Evolutionary conservation across 2,888 invertebrate species (phyloP).

Genomic region (Sphaerophoria rueppellii): DNA sequence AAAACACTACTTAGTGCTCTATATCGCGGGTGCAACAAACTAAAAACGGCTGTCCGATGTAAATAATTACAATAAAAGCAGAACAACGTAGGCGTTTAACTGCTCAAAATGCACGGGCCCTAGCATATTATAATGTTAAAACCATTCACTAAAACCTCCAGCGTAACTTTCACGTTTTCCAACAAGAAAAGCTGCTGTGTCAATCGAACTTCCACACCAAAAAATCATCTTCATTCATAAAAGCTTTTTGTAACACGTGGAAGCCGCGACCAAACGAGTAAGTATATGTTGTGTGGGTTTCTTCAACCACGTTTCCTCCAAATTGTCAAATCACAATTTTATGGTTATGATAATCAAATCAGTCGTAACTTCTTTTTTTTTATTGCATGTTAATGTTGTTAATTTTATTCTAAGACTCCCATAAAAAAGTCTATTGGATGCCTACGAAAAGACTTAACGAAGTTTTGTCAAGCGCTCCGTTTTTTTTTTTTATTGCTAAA

Average conservation of each 20-base stretch:
- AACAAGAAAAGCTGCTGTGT: background rate
- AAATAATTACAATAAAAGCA: too few relatives aligned
- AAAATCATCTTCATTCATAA: constrained; percentile 11
- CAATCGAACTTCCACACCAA: background rate
- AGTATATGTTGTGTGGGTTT: constrained; percentile 10
- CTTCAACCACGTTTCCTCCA: constrained; percentile 16
- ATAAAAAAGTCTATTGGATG: constrained; percentile 35
- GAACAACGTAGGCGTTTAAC: too few relatives aligned
- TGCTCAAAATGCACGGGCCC: too few relatives aligned
- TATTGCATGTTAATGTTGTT: constrained; percentile 27
- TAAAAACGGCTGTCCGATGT: too few relatives aligned
- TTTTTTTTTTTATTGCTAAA: constrained; percentile 11
- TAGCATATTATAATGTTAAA: too few relatives aligned
- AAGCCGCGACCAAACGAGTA: constrained; percentile 2
- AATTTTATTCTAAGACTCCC: constrained; percentile 43
- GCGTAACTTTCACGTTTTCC: background rate
- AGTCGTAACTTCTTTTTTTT: constrained; percentile 19
- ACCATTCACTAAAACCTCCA: too few relatives aligned
- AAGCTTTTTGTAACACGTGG: constrained; percentile 36
- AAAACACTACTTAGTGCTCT: too few relatives aligned
- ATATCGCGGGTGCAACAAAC: too few relatives aligned
- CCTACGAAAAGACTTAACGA: constrained; percentile 33
- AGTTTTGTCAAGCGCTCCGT: constrained; percentile 21
- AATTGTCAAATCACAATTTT: constrained; percentile 56
- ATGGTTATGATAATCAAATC: constrained; percentile 53